Evolutionary conservation across 53 echinoderm and acorn worm genomes (phyloP).

Genomic region (Stichopus horrens): DNA sequence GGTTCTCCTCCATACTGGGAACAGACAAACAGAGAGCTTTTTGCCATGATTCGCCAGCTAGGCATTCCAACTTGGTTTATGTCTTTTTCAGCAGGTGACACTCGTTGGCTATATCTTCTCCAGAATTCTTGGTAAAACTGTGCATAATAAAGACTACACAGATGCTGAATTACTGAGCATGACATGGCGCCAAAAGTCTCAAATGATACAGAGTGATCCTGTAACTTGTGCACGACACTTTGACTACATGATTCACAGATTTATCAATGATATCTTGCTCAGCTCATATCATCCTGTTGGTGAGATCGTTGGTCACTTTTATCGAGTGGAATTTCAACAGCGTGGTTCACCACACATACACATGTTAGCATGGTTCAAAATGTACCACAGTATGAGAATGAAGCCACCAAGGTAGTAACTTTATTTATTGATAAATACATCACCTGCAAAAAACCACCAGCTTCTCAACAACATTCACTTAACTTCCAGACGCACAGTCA

Average conservation of each 20-base stretch:
- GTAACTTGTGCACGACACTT: constrained; percentile 14
- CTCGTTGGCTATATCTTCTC: constrained; percentile 36
- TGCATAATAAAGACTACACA: not conserved
- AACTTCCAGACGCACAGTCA: constrained; percentile 18
- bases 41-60: constrained; percentile 13
- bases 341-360: constrained; percentile 45
- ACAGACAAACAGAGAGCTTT: constrained; percentile 7
- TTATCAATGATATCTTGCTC: constrained; percentile 8
- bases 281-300: constrained; percentile 40
- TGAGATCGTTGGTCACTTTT: constrained; percentile 24
- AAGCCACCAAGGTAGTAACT: not conserved
- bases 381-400: constrained; percentile 22
- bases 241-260: constrained; percentile 1
- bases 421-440: constrained; percentile 14
- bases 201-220: constrained; percentile 44
- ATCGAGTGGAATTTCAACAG: constrained; percentile 46
- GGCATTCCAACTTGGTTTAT: constrained; percentile 49
- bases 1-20: constrained; percentile 41
- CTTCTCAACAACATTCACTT: not conserved
- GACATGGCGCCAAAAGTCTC: constrained; percentile 24
- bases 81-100: constrained; percentile 46
- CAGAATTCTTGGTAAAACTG: constrained; percentile 22
- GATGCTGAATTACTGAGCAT: not conserved
- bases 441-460: constrained; percentile 17
- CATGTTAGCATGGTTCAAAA: constrained; percentile 31